Base-by-base conservation (phyloP, 2,888 invertebrate genomes). In the Eremobia ochroleuca region DNA sequence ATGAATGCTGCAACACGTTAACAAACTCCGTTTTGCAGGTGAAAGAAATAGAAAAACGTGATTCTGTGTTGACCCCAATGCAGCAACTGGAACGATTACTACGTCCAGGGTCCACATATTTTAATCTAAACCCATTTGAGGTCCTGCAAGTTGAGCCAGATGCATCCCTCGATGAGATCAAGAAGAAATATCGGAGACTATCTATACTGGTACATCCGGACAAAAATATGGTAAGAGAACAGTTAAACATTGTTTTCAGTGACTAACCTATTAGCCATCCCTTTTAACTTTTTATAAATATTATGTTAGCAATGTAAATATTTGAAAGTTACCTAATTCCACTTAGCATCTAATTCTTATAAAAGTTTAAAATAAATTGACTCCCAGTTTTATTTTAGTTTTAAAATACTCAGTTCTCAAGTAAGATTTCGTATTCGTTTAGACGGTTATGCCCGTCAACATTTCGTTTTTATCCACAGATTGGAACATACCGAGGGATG, bases 171-270 rank as follows among this genome's bases (percentile, higher is more conserved):
- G 99, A 99, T 89, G 99, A 99, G 93, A 98, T 99, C 73, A 99
- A 99, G 95, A 99, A 99, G 94, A 99, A 99, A 96, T 99, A 99
- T 95, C 98, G 99, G 93, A 97, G 99, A 97, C 97, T 99, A 91
- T 99, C 99, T 31, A 99, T 99, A 94, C 97, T 99, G 91, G 99
- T 99, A 55, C 99, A 99, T 98, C 99, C 99, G 37, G 99, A 99
- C 94, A 99, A 99, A 97, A 99, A 99, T 97, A 97, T 97, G 89
- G 97, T 97, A 89, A 94, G 95, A 91, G 46, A 70, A 49, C 66
- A 43, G 13, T 55, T 13, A 28, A 43, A 49, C 25, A 59, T 67
- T 55, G 40, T 70, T 80, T 80, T n/a, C 40, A 59, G 64, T 55
- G 21, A 77, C 61, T 85, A 68, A 85, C 71, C 43, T 34, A n/a